Evolutionary conservation across 2,113 vertebrate species (phyloP).

Genomic region (Ptychochromis oligacanthus): DNA sequence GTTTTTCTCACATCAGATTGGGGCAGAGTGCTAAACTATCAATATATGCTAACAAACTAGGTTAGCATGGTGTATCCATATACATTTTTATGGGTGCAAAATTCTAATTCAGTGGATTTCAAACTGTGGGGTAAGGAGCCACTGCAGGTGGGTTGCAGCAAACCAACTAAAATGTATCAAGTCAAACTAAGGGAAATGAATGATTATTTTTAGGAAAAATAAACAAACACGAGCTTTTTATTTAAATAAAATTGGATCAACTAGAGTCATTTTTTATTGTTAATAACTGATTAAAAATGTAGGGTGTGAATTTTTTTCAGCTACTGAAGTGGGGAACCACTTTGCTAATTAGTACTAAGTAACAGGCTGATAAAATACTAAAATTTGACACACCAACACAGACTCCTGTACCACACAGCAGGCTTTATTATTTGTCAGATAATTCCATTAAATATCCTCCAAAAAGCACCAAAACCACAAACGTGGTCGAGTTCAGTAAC

Average conservation of each 20-base stretch:
- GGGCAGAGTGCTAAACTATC: neutral
- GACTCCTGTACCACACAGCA: neutral
- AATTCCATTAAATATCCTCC: neutral
- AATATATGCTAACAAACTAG: neutral
- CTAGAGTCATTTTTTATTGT: too few species aligned
- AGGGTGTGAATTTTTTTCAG: neutral
- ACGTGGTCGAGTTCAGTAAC: neutral
- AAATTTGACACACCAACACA: neutral
- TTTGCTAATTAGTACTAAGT: neutral
- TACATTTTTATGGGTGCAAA: rapidly evolving
- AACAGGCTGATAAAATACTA: neutral
- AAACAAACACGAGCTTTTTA: neutral
- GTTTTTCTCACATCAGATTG: too few species aligned
- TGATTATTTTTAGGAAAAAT: rapidly evolving
- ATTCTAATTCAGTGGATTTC: neutral
- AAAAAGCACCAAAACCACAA: neutral
- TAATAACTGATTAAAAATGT: neutral
- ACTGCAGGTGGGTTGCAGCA: neutral
- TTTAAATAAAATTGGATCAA: neutral
- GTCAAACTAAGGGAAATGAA: neutral
- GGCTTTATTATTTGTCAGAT: neutral
- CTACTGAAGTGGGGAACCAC: neutral
- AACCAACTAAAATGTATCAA: neutral
- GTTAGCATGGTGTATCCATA: neutral
- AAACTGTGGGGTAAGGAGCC: neutral